phyloP scores from a whole-genome alignment of 2,797 vertebrate species.

The Todus mexicanus region DNA sequence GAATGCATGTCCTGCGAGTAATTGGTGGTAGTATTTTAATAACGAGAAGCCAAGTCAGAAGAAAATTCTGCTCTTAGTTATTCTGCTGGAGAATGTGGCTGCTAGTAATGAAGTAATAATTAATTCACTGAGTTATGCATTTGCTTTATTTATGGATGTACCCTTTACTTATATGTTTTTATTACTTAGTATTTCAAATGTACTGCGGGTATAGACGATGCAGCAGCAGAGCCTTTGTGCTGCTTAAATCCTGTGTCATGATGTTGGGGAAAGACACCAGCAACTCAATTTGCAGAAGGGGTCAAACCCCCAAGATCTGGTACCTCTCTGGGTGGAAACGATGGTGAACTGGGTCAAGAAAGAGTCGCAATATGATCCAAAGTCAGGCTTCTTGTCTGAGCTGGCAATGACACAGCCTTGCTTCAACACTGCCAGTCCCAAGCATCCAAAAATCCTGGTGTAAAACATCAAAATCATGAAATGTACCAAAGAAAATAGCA shows the following conservation, averaged over 20 bases:
- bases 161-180: conserved; percentile 67
- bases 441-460: fast-evolving
- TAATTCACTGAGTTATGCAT: conserved; percentile 44
- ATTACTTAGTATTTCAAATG: conserved; percentile 70
- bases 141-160: conserved; percentile 60
- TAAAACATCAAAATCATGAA: background rate
- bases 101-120: conserved; percentile 66
- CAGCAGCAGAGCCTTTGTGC: background rate
- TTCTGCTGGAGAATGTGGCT: background rate
- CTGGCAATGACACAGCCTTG: background rate
- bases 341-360: background rate
- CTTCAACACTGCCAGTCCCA: background rate
- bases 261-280: background rate
- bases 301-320: background rate
- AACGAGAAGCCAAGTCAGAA: background rate
- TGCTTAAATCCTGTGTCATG: background rate
- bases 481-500: background rate
- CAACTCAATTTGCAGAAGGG: background rate
- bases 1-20: conserved; percentile 26
- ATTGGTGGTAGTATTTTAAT: background rate
- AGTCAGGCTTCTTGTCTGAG: background rate
- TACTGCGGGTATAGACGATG: background rate
- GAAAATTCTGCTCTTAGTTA: conserved; percentile 13
- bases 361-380: fast-evolving
- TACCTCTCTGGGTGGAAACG: background rate